These are phyloP conservation scores for Elachura formosa DNA, from an alignment of 2,113 vertebrate genomes.

Conservation along the genomic window DNA sequence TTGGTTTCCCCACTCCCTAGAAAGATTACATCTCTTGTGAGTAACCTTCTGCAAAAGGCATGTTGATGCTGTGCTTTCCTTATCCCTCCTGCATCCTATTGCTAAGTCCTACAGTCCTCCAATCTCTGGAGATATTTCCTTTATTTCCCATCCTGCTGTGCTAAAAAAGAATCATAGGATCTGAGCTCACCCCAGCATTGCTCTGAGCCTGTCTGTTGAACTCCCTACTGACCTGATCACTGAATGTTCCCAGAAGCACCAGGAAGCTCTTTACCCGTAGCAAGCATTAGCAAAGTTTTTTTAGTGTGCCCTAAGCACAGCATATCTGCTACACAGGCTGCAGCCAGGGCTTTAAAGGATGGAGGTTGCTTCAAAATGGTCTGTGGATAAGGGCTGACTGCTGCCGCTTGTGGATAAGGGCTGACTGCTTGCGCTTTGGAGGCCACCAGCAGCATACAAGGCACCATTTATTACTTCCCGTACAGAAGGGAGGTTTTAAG, in stretches of 20 bases:
- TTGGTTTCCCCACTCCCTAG: not conserved
- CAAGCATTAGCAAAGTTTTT: not conserved
- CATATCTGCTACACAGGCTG: not conserved
- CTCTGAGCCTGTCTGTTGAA: not conserved
- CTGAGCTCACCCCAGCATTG: not conserved
- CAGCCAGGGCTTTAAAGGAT: not conserved
- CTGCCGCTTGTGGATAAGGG: not conserved
- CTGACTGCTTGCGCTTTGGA: not conserved
- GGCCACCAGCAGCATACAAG: not conserved
- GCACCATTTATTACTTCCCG: not conserved
- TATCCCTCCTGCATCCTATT: not conserved
- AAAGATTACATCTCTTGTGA: not conserved
- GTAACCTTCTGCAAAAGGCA: not conserved
- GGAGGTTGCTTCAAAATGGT: not conserved
- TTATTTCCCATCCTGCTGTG: not conserved
- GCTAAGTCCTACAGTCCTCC: not conserved
- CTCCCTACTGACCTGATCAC: not conserved
- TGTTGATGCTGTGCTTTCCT: rapidly evolving
- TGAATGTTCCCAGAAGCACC: not conserved
- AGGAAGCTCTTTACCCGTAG: not conserved
- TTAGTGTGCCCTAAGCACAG: not conserved
- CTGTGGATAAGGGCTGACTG: not conserved
- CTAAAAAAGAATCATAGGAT: not conserved
- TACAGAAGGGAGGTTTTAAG: not conserved
- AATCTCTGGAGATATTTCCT: not conserved